Conservation (phyloP, 2,797 vertebrate species). For the Eupleurogrammus muticus region DNA sequence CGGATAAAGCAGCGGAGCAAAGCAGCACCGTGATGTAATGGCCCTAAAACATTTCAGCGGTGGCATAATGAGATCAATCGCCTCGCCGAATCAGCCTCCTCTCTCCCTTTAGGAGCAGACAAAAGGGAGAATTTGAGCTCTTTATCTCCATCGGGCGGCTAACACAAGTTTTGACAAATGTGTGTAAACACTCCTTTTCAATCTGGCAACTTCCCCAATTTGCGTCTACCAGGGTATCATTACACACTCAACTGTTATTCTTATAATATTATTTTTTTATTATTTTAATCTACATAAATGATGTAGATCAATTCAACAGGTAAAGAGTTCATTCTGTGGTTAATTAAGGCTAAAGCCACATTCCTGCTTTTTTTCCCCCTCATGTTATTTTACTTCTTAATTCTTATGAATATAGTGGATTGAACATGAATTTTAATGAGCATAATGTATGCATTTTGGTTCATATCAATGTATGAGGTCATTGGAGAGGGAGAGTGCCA, state of each 20-base stretch:
- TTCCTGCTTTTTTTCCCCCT: slow-evolving; percentile 12
- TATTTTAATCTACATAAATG: not conserved
- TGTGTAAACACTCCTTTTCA: not conserved
- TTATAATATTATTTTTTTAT: not conserved
- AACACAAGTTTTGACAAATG: slow-evolving; percentile 29
- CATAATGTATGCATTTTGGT: slow-evolving; percentile 61
- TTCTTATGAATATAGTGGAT: slow-evolving; percentile 57
- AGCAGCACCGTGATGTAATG: slow-evolving; percentile 36
- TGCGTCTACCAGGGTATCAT: not conserved
- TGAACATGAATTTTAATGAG: slow-evolving; percentile 63
- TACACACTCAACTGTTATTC: not conserved
- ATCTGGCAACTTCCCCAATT: not conserved
- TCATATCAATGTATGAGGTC: slow-evolving; percentile 69
- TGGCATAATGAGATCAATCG: slow-evolving; percentile 57
- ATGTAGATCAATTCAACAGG: slow-evolving; percentile 36
- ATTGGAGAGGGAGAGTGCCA: slow-evolving; percentile 63
- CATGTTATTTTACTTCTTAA: slow-evolving; percentile 52
- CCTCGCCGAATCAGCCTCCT: slow-evolving; percentile 6
- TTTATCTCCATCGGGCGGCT: slow-evolving; percentile 48
- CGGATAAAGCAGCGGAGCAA: slow-evolving; percentile 21
- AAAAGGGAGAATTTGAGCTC: slow-evolving; percentile 8
- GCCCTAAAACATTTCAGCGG: slow-evolving; percentile 39
- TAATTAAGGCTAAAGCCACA: slow-evolving; percentile 10
- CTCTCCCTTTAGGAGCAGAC: slow-evolving; percentile 16
- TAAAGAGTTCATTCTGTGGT: slow-evolving; percentile 30